Evolutionary conservation across 2,888 invertebrate species (phyloP).

Genomic region (Sipha maydis): DNA sequence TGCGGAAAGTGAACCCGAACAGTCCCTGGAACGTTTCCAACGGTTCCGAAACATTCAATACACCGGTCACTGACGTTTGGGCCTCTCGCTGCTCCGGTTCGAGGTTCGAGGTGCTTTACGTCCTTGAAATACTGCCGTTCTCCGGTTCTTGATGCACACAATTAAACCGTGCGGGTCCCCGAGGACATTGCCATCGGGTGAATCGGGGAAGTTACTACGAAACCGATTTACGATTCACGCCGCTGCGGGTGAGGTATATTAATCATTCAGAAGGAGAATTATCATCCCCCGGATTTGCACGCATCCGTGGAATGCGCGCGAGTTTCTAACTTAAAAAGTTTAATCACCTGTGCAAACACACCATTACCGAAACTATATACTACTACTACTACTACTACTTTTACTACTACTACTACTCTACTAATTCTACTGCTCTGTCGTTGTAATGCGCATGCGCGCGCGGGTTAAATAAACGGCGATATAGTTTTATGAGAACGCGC

Average conservation of each 20-base stretch:
- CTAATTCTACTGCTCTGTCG: too few relatives aligned
- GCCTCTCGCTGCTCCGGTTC: too few relatives aligned
- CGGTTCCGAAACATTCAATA: neutral
- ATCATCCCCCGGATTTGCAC: constrained; percentile 47
- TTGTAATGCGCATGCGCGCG: neutral
- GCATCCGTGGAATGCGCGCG: neutral
- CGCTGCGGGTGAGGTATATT: constrained; percentile 32
- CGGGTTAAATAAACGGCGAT: constrained; percentile 19
- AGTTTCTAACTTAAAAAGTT: constrained; percentile 45
- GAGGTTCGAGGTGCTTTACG: neutral
- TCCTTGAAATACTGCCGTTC: constrained; percentile 45
- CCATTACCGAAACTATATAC: too few relatives aligned
- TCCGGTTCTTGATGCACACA: constrained; percentile 53
- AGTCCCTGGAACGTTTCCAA: constrained; percentile 20
- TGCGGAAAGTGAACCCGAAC: neutral
- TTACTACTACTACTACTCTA: too few relatives aligned
- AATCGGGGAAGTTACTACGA: constrained; percentile 39
- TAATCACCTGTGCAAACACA: constrained; percentile 21
- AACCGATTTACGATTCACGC: constrained; percentile 58
- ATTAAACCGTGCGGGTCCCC: constrained; percentile 51
- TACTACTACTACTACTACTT: too few relatives aligned
- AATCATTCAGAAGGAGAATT: constrained; percentile 57
- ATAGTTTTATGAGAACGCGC: neutral
- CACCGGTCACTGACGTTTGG: too few relatives aligned
- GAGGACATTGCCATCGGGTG: constrained; percentile 24